Evolutionary conservation across 1,140 invertebrate genomes (phyloP).

Genomic region (Drosophila suzukii): DNA sequence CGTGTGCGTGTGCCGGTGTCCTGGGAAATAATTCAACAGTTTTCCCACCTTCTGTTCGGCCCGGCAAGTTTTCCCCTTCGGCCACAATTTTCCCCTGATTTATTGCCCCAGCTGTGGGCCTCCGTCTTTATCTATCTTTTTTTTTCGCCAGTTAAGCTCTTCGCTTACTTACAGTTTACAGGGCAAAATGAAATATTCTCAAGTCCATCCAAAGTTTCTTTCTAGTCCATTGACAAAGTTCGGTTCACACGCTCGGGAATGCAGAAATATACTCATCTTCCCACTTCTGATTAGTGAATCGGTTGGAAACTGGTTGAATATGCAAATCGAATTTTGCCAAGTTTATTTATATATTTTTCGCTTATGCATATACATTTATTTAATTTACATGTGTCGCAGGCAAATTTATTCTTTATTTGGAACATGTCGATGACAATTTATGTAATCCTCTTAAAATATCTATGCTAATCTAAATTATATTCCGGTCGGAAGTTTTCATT

Average conservation of each 20-base stretch:
- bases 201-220: conserved; percentile 22
- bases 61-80: conserved; percentile 33
- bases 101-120: conserved; percentile 43
- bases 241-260: conserved; percentile 34
- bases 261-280: conserved; percentile 20
- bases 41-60: conserved; percentile 62
- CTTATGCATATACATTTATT: background rate
- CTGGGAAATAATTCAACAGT: conserved; percentile 64
- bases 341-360: conserved; percentile 26
- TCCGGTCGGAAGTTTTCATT: background rate
- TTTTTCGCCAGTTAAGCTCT: conserved; percentile 30
- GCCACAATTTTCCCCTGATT: conserved; percentile 49
- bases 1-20: conserved; percentile 14
- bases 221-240: conserved; percentile 51
- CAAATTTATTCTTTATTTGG: conserved; percentile 45
- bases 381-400: conserved; percentile 36
- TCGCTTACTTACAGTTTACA: conserved; percentile 45
- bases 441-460: conserved; percentile 36
- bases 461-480: conserved; percentile 25
- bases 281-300: conserved; percentile 45
- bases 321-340: conserved; percentile 48
- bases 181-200: conserved; percentile 30
- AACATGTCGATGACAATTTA: conserved; percentile 26
- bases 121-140: conserved; percentile 31
- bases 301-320: conserved; percentile 29